phyloP scores from a whole-genome alignment of 2,113 vertebrate species.

The Thomomys bottae region DNA sequence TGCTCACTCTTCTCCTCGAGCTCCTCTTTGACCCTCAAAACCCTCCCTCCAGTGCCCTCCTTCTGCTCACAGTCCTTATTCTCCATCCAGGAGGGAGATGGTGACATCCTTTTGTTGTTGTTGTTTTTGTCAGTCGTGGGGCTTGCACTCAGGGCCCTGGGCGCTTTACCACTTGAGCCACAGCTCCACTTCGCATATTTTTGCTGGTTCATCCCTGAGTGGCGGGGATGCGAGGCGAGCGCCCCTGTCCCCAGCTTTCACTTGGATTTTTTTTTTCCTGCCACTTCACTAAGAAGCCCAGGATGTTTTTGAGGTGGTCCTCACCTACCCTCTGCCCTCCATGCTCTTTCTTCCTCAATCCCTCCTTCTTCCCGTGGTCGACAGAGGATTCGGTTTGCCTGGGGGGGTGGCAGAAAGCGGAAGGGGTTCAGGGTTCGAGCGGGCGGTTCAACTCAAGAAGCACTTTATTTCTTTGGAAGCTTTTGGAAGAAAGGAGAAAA shows the following conservation, averaged over 20 bases:
- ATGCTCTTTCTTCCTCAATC: neutral
- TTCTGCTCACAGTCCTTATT: slow-evolving; percentile 4
- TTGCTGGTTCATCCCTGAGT: no score
- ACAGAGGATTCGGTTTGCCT: slow-evolving; percentile 44
- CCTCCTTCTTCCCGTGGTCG: neutral
- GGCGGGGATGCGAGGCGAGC: no score
- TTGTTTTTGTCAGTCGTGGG: no score
- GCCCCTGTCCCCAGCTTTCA: no score
- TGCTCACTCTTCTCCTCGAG: slow-evolving; percentile 74
- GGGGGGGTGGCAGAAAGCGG: slow-evolving; percentile 1
- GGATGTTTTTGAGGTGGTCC: no score
- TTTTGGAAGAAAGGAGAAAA: slow-evolving; percentile 61
- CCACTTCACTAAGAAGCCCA: no score
- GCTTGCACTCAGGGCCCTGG: no score
- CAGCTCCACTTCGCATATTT: no score
- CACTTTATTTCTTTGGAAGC: slow-evolving; percentile 79
- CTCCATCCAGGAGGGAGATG: neutral
- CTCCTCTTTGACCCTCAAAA: slow-evolving; percentile 23
- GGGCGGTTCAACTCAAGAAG: slow-evolving; percentile 57
- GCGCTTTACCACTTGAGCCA: no score
- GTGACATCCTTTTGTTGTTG: no score
- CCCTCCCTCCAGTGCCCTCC: neutral
- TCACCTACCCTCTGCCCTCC: neutral
- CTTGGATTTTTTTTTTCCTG: no score
- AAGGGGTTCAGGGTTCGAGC: slow-evolving; percentile 47